Base-by-base conservation (phyloP, 2,888 invertebrate genomes). In the Erebia palarica region DNA sequence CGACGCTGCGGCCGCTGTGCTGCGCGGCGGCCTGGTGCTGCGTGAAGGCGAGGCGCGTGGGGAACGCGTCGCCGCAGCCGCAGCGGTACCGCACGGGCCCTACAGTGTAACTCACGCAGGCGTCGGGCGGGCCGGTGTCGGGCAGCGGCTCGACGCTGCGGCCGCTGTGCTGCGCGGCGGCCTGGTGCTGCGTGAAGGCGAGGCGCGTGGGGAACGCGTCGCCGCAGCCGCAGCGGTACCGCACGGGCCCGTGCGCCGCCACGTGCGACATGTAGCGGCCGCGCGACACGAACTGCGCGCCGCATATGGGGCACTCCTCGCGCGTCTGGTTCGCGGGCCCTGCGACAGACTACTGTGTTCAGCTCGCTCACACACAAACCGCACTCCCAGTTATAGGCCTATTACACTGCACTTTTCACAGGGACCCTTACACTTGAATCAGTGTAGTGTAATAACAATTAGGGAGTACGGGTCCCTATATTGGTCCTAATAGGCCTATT, bases 21-120 rank as follows among this genome's bases (percentile, higher is more conserved):
- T 86, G 86, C 0, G 86, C 85, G 65, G 90, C 84, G 69, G 87
- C 86, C 82, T 96, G 95, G 85, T 96, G 96, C 16, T 91, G 79
- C 21, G 86, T 86, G 76, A 96, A 92, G 65, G 84, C 85, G 4
- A 94, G 86, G 72, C 94, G 90, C 2, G 92, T 93, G 11, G 89
- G 81, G 82, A 94, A 95, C 49, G 85, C 82, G 47, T 85, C 84
- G 13, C 85, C 83, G 79, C 95, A 95, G 70, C 90, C 84, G 84
- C 96, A 96, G 78, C 94, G 94, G 82, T 94, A 96, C 67, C 89
- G 87, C 16, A 95, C 93, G 16, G 94, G 94, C 71, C 95, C 95
- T n/a, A n/a, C n/a, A n/a, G 27, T 10, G 13, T 13, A 9, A 42
- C 42, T 44, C 60, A 60, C 60, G 10, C 9, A 4, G 9, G 42